Evolutionary conservation across 2,888 invertebrate species (phyloP), one percentile per base, ranked within the genome.

Genomic region (Priocnemis perturbator): DNA sequence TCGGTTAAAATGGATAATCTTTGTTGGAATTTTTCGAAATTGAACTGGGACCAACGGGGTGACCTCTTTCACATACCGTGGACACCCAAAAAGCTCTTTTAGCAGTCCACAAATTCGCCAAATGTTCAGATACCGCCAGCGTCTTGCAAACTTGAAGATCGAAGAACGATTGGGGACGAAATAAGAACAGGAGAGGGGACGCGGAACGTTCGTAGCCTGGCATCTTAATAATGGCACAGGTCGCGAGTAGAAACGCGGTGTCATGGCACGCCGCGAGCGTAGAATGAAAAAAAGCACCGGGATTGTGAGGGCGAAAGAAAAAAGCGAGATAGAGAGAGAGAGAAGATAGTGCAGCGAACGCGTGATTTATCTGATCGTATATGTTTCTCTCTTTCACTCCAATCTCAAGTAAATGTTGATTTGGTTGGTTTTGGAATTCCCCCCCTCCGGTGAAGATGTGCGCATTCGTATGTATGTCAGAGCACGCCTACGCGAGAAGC

Each of bases 191-290:
- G 11, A 37, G 37, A 37, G 7, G 14, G 37, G 7, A 19, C 9
- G 50, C 15, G 50, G 20, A 61, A 67, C 78, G 66, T 71, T 69
- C 64, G 79, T 62, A 75, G 69, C 71, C 73, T 52, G 57, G 79
- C 76, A 73, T 78, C 79, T 79, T 81, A 79, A 79, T 79, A 79
- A 79, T 78, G 73, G 73, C 71, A 75, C 71, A n/a, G n/a, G 72
- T 72, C 73, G 68, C 67, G 53, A 37, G 37, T 37, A 11, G 74
- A 71, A 78, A 67, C 62, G 76, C 73, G 71, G 47, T 68, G 76
- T 73, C 73, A 74, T 73, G 76, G 61, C 64, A 19, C 47, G 57
- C 30, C 26, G 37, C 50, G 45, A 50, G 60, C 61, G 56, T 61
- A 53, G 19, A 47, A n/a, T n/a, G n/a, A 44, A 58, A 62, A 64